These are phyloP conservation scores for Danio albolineatus DNA, from an alignment of 2,797 vertebrate genomes.

Conservation along the genomic window DNA sequence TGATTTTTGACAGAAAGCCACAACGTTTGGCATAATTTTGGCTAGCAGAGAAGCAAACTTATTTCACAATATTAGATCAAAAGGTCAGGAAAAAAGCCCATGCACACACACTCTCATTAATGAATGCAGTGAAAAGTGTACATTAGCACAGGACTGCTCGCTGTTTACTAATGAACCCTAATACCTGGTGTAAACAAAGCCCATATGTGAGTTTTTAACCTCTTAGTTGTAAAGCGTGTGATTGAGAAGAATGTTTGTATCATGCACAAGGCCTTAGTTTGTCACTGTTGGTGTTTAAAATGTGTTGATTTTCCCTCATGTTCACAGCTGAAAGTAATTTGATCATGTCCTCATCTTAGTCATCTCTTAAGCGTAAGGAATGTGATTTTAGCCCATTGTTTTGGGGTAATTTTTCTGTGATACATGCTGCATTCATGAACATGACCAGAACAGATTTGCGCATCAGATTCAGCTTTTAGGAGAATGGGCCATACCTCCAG, in stretches of 20 bases:
- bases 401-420: neutral
- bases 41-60: too few relatives aligned
- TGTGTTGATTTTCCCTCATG: neutral
- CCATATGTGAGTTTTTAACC: too few relatives aligned
- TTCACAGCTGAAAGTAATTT: conserved; percentile 7
- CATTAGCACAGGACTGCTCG: too few relatives aligned
- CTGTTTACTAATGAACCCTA: too few relatives aligned
- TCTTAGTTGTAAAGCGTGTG: too few relatives aligned
- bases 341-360: neutral
- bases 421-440: neutral
- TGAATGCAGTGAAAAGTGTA: too few relatives aligned
- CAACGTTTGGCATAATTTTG: too few relatives aligned
- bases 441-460: neutral
- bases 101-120: too few relatives aligned
- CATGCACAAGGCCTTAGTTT: neutral
- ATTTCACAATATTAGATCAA: too few relatives aligned
- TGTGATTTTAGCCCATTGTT: conserved; percentile 27
- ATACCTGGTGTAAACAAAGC: too few relatives aligned
- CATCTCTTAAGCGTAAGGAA: neutral
- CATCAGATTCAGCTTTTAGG: neutral
- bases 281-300: neutral
- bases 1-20: too few relatives aligned
- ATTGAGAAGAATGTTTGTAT: neutral
- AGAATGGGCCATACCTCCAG: neutral
- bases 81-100: too few relatives aligned